A percentile compares a stretch with the other conserved stretches of the same genome.
Conservation (phyloP, 2,797 vertebrate genomes). For the Urosaurus nigricauda region DNA sequence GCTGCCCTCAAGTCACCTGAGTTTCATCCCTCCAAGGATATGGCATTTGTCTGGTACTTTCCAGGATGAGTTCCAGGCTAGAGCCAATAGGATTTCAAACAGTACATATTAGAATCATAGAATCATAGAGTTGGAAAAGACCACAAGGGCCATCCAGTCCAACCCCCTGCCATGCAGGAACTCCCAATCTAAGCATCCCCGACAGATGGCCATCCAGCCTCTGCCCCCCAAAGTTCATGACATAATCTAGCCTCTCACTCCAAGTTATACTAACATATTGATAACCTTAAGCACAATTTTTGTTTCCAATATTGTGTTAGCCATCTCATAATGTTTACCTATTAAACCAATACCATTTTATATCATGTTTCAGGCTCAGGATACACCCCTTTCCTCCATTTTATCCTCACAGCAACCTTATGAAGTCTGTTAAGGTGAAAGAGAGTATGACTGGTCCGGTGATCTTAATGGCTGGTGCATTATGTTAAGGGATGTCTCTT, state of each 20-base stretch:
- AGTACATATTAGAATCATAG: slow-evolving; percentile 2
- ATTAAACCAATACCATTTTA: not conserved
- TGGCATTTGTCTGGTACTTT: not conserved
- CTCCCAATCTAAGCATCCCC: too few species aligned
- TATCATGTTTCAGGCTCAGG: not conserved
- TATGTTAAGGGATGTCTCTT: too few species aligned
- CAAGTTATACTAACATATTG: not conserved
- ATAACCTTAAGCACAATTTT: not conserved
- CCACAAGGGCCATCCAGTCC: too few species aligned
- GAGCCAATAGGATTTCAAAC: not conserved
- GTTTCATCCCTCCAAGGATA: slow-evolving; percentile 10
- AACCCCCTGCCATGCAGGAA: too few species aligned
- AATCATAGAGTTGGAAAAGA: too few species aligned
- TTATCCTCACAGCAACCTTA: not conserved
- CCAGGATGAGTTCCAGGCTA: not conserved
- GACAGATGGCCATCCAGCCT: too few species aligned
- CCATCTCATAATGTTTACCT: not conserved
- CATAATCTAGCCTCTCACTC: not conserved
- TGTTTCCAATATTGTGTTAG: not conserved
- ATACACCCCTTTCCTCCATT: not conserved
- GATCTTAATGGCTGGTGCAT: not conserved
- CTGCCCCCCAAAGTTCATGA: too few species aligned
- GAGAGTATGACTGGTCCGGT: too few species aligned
- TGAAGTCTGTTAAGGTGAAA: not conserved
- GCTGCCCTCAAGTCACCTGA: slow-evolving; percentile 8